Evolutionary conservation across 2,113 vertebrate species (phyloP), one percentile per base, ranked within the genome.

Genomic region (Peromyscus polionotus): DNA sequence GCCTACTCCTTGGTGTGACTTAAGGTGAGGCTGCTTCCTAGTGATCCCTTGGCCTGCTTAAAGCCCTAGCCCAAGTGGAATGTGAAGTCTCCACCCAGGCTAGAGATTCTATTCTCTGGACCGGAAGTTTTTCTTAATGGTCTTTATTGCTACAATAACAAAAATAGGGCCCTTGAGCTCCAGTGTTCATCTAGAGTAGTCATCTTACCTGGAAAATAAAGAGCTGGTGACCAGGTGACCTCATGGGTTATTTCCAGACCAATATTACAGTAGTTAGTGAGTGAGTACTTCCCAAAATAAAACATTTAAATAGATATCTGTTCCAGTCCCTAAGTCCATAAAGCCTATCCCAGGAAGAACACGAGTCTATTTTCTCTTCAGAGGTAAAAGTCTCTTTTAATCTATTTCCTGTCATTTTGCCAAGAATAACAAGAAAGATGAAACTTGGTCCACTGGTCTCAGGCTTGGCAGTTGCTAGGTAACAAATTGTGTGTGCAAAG

Each of bases 201-300:
- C 57, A 26, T 61, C 81, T 63, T 10, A 77, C 65, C 1, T n/a
- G 26, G 39, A 91, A 97, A 91, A 9, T n/a, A 59, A 63, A 63
- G 77, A 54, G 16, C 57, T 87, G 94, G 81, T 84, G 48, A 45
- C 42, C n/a, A 89, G 77, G 75, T 65, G 67, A 33, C 90, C 51
- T 95, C 51, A 65, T n/a, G 24, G 61, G 83, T 75, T 91, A 94
- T 63, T 97, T 86, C 75, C 39, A 91, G 81, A 63, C 59, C 59
- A 68, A 31, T 19, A 61, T 63, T 70, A 85, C 3, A 51, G 54
- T 33, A 80, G n/a, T 75, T 75, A 73, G 28, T 51, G 57, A 90
- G 79, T 57, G 36, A 73, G 61, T 12, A 36, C 80, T 95, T 75
- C 33, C 7, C 54, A 88, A 97, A 96, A 90, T 85, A 81, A 93